A percentile compares a stretch with the other conserved stretches of the same genome.
These are phyloP conservation scores for Coptotermes formosanus DNA, from an alignment of 1,140 invertebrate species.

Conservation along the genomic window DNA sequence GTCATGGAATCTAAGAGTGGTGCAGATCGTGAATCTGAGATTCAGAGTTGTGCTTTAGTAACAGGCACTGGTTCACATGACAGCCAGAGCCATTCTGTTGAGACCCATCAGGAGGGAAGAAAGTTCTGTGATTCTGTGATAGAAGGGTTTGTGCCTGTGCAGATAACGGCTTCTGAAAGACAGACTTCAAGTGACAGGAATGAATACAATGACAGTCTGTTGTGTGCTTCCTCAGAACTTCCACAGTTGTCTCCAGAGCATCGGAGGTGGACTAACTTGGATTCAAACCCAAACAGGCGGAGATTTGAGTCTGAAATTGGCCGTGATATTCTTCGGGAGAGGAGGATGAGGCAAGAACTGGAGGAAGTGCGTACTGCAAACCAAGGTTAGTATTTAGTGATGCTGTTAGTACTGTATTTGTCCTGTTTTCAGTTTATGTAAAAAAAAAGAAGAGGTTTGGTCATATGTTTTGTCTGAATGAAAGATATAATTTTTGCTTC, in stretches of 20 bases:
- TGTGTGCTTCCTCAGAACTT: not conserved
- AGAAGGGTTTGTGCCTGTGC: not conserved
- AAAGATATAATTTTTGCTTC: no score
- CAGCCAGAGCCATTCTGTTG: no score
- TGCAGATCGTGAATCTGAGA: not conserved
- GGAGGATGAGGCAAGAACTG: slow-evolving; percentile 53
- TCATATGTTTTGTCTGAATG: not conserved
- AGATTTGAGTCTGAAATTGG: slow-evolving; percentile 58
- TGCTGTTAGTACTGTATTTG: not conserved
- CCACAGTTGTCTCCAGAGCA: slow-evolving; percentile 23
- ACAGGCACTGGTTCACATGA: no score
- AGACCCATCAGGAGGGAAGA: not conserved
- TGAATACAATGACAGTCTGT: not conserved
- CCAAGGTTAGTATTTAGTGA: slow-evolving; percentile 23
- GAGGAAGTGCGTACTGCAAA: slow-evolving; percentile 41
- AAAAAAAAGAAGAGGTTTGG: slow-evolving; percentile 25
- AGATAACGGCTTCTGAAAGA: not conserved
- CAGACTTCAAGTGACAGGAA: not conserved
- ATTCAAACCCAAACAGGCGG: slow-evolving; percentile 38
- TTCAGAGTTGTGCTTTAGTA: not conserved
- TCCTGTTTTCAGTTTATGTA: not conserved
- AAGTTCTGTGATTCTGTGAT: not conserved
- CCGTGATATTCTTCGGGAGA: slow-evolving; percentile 52
- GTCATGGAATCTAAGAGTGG: not conserved
- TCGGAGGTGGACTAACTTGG: not conserved